phyloP scores from a whole-genome alignment of 2,888 invertebrate genomes.

The Dryobotodes eremita region DNA sequence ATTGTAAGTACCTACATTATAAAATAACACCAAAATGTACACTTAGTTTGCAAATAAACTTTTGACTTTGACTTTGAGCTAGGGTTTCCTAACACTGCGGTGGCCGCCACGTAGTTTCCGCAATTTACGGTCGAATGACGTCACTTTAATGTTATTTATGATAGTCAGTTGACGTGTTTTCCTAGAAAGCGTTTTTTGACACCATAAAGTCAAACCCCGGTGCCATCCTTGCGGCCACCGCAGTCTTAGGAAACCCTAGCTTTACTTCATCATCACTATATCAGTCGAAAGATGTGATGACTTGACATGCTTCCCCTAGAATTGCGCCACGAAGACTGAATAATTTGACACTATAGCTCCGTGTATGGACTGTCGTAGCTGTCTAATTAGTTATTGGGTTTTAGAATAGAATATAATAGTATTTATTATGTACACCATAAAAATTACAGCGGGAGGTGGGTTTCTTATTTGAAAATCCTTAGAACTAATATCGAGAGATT shows the following conservation, averaged over 20 bases:
- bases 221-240: not conserved
- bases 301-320: not conserved
- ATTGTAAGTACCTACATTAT: no score
- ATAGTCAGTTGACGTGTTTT: not conserved
- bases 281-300: not conserved
- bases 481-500: constrained; percentile 9
- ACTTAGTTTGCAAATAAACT: no score
- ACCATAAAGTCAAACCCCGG: not conserved
- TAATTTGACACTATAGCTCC: not conserved
- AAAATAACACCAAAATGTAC: no score
- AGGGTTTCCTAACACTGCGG: not conserved
- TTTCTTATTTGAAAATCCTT: not conserved
- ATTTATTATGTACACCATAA: no score
- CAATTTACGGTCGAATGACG: not conserved
- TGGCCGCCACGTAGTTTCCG: not conserved
- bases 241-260: not conserved
- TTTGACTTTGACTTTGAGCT: no score
- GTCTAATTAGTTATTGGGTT: not conserved
- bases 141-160: not conserved
- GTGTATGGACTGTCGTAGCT: not conserved
- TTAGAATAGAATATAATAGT: no score
- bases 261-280: not conserved
- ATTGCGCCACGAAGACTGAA: not conserved
- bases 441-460: no score
- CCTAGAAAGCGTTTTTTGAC: not conserved